These are phyloP conservation scores for Eupleurogrammus muticus DNA, from an alignment of 2,797 vertebrate genomes.

Conservation along the genomic window DNA sequence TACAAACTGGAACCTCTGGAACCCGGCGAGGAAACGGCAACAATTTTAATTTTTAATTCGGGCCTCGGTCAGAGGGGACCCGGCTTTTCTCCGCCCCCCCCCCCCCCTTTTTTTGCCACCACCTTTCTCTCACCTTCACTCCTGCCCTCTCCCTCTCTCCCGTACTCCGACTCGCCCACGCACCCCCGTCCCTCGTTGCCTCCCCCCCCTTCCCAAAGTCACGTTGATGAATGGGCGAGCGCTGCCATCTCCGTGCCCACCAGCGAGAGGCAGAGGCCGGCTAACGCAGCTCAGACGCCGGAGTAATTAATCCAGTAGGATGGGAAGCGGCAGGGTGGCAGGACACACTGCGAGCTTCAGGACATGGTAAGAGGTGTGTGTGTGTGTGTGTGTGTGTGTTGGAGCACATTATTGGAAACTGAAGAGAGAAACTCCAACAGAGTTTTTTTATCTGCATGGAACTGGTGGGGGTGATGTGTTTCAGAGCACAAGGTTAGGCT, in stretches of 20 bases:
- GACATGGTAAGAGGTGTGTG: conserved; percentile 23
- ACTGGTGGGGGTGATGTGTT: conserved; percentile 53
- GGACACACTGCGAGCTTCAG: conserved; percentile 62
- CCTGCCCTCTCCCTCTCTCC: conserved; percentile 29
- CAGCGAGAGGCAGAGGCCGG: conserved; percentile 77
- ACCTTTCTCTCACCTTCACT: conserved; percentile 78
- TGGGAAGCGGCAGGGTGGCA: conserved; percentile 72
- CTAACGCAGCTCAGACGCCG: conserved; percentile 78
- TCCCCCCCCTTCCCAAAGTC: conserved; percentile 74
- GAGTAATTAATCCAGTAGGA: conserved; percentile 87
- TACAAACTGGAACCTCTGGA: conserved; percentile 52
- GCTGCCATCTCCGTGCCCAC: conserved; percentile 80
- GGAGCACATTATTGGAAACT: conserved; percentile 35
- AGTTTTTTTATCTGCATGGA: conserved; percentile 48
- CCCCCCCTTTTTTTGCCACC: conserved; percentile 43
- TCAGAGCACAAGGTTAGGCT: conserved; percentile 64
- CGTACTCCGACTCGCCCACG: conserved; percentile 40
- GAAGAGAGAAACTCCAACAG: conserved; percentile 45
- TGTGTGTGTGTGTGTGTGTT: conserved; percentile 25
- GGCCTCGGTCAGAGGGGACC: conserved; percentile 61
- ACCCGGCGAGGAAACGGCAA: conserved; percentile 51
- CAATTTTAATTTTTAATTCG: conserved; percentile 80
- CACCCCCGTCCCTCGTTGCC: conserved; percentile 47
- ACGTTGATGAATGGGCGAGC: conserved; percentile 84
- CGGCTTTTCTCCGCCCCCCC: conserved; percentile 47